phyloP scores from a whole-genome alignment of 2,888 invertebrate genomes.

The Automeris io region DNA sequence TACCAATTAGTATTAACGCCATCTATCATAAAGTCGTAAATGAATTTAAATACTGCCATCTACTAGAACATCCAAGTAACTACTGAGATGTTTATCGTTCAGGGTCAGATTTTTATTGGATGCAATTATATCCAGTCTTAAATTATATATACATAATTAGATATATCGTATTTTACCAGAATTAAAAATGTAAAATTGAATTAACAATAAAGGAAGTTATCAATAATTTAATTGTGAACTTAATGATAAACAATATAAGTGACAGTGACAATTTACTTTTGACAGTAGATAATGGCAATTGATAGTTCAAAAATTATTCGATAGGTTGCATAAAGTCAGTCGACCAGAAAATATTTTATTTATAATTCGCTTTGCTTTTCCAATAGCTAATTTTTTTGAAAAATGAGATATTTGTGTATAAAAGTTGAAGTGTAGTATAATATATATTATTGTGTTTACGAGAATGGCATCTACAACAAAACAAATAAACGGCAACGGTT shows the following conservation, averaged over 20 bases:
- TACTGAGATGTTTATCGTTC: neutral
- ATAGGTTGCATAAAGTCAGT: slow-evolving; percentile 28
- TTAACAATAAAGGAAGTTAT: too few species aligned
- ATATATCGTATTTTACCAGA: too few species aligned
- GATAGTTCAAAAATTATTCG: slow-evolving; percentile 19
- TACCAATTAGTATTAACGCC: too few species aligned
- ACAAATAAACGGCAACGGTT: slow-evolving; percentile 55
- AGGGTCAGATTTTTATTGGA: too few species aligned
- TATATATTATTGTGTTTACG: slow-evolving; percentile 10
- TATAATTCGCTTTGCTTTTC: slow-evolving; percentile 9
- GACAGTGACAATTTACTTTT: neutral
- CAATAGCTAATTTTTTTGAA: slow-evolving; percentile 19
- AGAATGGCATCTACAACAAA: slow-evolving; percentile 67
- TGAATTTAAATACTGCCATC: neutral
- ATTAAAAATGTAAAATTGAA: too few species aligned
- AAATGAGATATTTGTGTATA: slow-evolving; percentile 22
- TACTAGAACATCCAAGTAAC: neutral
- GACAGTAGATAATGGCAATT: slow-evolving; percentile 8
- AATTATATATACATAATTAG: too few species aligned
- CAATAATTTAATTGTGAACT: neutral
- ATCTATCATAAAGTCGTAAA: neutral
- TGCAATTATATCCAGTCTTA: too few species aligned
- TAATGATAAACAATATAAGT: neutral
- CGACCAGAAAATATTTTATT: slow-evolving; percentile 11
- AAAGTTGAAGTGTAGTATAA: slow-evolving; percentile 17